A percentile compares a stretch with the other conserved stretches of the same genome.
Conservation (phyloP, 2,888 invertebrate genomes). For the Drosophila buzzatii region DNA sequence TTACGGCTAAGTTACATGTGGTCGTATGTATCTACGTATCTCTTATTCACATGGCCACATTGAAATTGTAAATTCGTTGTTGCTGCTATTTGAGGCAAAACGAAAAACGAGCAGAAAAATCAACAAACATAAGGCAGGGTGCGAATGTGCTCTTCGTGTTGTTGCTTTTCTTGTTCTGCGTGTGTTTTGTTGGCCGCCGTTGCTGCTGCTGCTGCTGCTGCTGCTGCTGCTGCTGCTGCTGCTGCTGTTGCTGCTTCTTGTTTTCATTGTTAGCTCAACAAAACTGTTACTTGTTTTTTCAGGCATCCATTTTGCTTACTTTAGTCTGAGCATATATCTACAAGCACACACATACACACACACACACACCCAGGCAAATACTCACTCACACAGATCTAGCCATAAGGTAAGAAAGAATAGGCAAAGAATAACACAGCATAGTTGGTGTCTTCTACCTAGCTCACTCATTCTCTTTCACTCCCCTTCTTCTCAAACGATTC, state of each 20-base stretch:
- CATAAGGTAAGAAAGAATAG: slow-evolving; percentile 37
- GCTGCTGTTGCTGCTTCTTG: slow-evolving; percentile 37
- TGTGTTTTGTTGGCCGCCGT: slow-evolving; percentile 7
- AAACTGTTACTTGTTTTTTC: slow-evolving; percentile 78
- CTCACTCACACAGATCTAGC: slow-evolving; percentile 3
- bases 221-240: slow-evolving; percentile 17
- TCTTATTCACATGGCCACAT: slow-evolving; percentile 63
- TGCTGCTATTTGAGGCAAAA: slow-evolving; percentile 50
- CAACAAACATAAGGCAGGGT: slow-evolving; percentile 76
- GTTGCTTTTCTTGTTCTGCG: slow-evolving; percentile 9
- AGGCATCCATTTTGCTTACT: slow-evolving; percentile 70
- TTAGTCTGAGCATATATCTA: slow-evolving; percentile 45
- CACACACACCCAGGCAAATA: slow-evolving; percentile 9
- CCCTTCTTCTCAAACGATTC: background rate
- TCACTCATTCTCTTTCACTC: background rate
- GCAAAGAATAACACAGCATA: slow-evolving; percentile 64
- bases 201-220: slow-evolving; percentile 5
- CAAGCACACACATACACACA: slow-evolving; percentile 17
- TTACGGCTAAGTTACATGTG: slow-evolving; percentile 30
- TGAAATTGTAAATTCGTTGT: slow-evolving; percentile 75
- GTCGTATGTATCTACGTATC: slow-evolving; percentile 36
- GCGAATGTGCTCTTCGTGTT: slow-evolving; percentile 62
- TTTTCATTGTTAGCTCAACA: slow-evolving; percentile 73
- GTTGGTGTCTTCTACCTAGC: slow-evolving; percentile 13
- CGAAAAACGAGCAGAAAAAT: slow-evolving; percentile 72